A percentile compares a stretch with the other conserved stretches of the same genome.
These are phyloP conservation scores for Chloropsis cyanopogon DNA, from an alignment of 2,113 vertebrate genomes.

Conservation along the genomic window DNA sequence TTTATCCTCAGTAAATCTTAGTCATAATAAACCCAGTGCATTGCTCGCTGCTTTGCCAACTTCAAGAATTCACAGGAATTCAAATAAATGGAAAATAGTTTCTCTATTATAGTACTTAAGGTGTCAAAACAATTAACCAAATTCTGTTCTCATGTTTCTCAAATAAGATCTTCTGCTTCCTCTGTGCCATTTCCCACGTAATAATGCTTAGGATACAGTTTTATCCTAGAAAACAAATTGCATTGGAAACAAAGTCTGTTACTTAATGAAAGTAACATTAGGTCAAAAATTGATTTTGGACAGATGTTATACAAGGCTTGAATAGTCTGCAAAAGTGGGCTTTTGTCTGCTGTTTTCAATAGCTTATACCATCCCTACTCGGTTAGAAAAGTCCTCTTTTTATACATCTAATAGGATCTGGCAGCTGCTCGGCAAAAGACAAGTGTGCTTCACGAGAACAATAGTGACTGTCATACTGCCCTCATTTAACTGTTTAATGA, in stretches of 20 bases:
- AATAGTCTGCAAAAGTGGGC: constrained; percentile 54
- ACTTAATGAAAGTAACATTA: constrained; percentile 63
- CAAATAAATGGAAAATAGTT: constrained; percentile 38
- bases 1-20: constrained; percentile 41
- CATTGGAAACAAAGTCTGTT: constrained; percentile 35
- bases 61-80: constrained; percentile 3
- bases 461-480: constrained; percentile 56
- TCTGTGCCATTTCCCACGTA: constrained; percentile 29
- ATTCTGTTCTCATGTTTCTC: constrained; percentile 42
- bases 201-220: neutral
- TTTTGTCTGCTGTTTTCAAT: constrained; percentile 68
- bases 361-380: constrained; percentile 45
- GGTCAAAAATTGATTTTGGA: constrained; percentile 65
- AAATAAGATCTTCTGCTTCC: constrained; percentile 24
- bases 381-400: constrained; percentile 51
- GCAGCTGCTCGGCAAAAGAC: constrained; percentile 72
- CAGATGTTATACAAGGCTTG: constrained; percentile 67
- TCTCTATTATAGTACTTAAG: constrained; percentile 39
- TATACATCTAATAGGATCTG: constrained; percentile 64
- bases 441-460: constrained; percentile 56
- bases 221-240: constrained; percentile 46
- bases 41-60: neutral
- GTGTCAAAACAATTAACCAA: constrained; percentile 65
- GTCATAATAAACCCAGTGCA: constrained; percentile 8
- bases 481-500: constrained; percentile 66